Base-by-base conservation (phyloP, 2,113 vertebrate genomes). In the Bos javanicus region DNA sequence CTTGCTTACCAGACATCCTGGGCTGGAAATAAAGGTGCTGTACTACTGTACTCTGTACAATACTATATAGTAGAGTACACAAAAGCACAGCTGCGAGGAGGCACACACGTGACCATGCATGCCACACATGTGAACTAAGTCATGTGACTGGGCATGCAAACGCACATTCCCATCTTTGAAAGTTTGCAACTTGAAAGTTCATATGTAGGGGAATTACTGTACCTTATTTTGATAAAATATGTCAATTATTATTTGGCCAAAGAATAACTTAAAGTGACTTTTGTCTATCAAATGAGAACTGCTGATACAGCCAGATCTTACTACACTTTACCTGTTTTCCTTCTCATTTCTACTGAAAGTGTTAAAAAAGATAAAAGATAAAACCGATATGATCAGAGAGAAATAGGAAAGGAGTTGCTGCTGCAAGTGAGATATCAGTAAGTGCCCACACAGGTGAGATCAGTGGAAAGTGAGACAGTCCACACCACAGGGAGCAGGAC, bases 361-460 rank as follows among this genome's bases (percentile, higher is more conserved):
- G 76, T 87, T 93, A 64, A 57, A 86, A 89, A 90, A 30, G 60
- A 56, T 76, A 78, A 93, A 86, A n/a, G 60, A 56, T 76, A 78
- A 95, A 74, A n/a, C 1, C 1, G 8, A 17, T n/a, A 2, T 46
- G 21, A 36, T 85, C 8, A 81, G n/a, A 91, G 4, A 43, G 62
- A 87, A 83, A 57, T 50, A 76, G 9, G 21, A 87, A 74, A 92
- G 28, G 36, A 74, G 12, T 26, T 39, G 50, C 15, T n/a, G 16
- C 4, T 90, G 12, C 9, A 64, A 54, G 5, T 60, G n/a, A 85
- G 30, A 56, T 85, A 50, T 60, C 19, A 39, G 14, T 33, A 60
- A 33, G 3, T 25, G 17, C 23, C 28, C 33, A 50, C 39, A 56
- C 6, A 48, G 9, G 7, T 74, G 19, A 67, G 21, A 85, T 15